These are phyloP conservation scores for Perca schrenkii DNA, from an alignment of 2,113 vertebrate genomes.

Conservation along the genomic window DNA sequence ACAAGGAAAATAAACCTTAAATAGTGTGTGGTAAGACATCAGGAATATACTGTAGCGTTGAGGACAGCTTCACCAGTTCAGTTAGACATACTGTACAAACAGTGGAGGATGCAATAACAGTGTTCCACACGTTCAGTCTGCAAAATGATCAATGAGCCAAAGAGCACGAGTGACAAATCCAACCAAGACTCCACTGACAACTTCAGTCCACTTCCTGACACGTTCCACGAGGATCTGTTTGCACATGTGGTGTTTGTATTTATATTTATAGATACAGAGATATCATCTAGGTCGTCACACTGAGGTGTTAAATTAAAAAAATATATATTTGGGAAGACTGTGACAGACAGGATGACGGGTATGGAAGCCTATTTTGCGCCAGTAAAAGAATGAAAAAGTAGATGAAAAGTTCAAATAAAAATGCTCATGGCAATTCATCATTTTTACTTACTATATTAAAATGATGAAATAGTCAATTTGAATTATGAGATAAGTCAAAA, in stretches of 20 bases:
- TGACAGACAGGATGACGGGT: background rate
- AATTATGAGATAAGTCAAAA: background rate
- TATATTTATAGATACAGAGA: background rate
- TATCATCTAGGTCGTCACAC: background rate
- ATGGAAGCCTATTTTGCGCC: background rate
- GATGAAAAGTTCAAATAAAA: background rate
- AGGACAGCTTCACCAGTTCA: background rate
- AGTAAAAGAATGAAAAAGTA: background rate
- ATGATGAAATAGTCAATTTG: background rate
- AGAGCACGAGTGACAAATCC: background rate
- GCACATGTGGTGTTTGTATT: background rate
- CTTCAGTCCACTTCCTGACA: slow-evolving; percentile 4
- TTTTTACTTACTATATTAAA: background rate
- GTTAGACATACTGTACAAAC: background rate
- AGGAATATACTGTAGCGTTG: slow-evolving; percentile 1
- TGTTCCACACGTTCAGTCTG: slow-evolving; percentile 4
- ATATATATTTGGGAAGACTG: background rate
- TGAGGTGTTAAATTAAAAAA: background rate
- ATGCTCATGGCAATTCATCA: background rate
- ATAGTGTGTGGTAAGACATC: slow-evolving; percentile 6
- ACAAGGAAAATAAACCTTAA: background rate
- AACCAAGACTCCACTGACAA: background rate
- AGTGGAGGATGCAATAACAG: slow-evolving; percentile 16
- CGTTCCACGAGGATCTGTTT: background rate
- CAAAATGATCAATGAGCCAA: background rate